Conservation (phyloP, 2,888 invertebrate species). For the Ligdia adustata region DNA sequence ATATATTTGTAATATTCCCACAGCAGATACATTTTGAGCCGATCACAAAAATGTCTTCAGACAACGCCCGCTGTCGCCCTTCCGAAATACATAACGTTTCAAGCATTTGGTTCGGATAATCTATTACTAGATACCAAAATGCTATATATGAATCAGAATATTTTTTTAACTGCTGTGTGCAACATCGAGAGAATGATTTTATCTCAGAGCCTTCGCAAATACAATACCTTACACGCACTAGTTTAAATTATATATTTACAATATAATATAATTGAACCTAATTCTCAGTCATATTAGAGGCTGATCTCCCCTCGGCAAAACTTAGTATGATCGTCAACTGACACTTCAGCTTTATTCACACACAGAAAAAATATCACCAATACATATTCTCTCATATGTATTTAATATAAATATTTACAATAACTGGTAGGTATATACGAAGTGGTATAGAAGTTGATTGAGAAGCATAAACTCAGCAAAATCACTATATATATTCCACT, state of each 20-base stretch:
- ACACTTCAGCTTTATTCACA: constrained; percentile 26
- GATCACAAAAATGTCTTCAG: too few species aligned
- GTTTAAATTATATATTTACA: constrained; percentile 61
- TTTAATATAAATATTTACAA: constrained; percentile 20
- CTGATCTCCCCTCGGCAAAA: constrained; percentile 42
- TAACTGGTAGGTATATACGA: constrained; percentile 3
- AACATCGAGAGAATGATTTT: constrained; percentile 48
- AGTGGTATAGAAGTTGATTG: constrained; percentile 1
- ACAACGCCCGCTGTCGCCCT: too few species aligned
- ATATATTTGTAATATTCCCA: too few species aligned
- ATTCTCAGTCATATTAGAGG: constrained; percentile 79
- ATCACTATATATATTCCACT: constrained; percentile 13
- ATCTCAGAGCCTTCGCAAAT: constrained; percentile 48
- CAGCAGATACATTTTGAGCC: too few species aligned
- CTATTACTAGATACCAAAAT: too few species aligned
- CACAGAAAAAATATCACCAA: too few species aligned
- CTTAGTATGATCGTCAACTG: constrained; percentile 28
- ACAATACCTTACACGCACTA: constrained; percentile 50
- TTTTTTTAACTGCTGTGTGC: too few species aligned
- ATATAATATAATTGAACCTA: constrained; percentile 77
- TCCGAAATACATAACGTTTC: too few species aligned
- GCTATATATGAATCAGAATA: too few species aligned
- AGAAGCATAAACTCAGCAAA: constrained; percentile 2
- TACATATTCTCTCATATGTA: too few species aligned
- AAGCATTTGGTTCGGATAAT: too few species aligned